These are phyloP conservation scores for Octomys mimax DNA, from an alignment of 2,797 vertebrate species.

Conservation along the genomic window DNA sequence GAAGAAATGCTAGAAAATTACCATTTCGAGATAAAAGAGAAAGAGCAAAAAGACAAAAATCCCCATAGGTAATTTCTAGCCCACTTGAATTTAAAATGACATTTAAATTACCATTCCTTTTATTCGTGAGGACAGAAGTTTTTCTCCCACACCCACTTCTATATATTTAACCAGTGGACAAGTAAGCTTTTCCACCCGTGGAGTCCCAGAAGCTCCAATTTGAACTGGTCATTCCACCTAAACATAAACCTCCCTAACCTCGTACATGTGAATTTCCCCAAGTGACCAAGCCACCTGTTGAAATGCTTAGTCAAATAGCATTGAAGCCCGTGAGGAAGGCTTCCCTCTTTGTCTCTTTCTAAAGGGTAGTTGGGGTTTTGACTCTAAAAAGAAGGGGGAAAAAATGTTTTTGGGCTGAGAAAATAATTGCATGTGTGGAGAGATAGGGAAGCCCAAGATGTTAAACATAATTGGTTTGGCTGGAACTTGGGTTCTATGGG, in stretches of 20 bases:
- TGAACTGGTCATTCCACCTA: not conserved
- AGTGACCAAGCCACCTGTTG: not conserved
- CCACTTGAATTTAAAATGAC: slow-evolving; percentile 75
- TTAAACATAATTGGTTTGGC: fast-evolving
- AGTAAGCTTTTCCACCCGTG: not conserved
- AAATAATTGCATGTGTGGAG: not conserved
- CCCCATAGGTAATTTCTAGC: slow-evolving; percentile 63
- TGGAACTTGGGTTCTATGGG: not conserved
- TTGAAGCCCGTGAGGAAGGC: not conserved
- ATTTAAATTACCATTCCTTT: slow-evolving; percentile 70
- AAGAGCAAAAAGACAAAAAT: slow-evolving; percentile 40
- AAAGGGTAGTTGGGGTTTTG: not conserved
- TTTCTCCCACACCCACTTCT: slow-evolving; percentile 6
- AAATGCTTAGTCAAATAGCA: not conserved
- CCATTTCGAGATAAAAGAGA: slow-evolving; percentile 62
- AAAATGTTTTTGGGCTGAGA: not conserved
- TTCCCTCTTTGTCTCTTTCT: not conserved
- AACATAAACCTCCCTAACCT: not conserved
- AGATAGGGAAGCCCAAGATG: not conserved
- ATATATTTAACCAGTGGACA: slow-evolving; percentile 43
- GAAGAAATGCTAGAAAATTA: slow-evolving; percentile 75
- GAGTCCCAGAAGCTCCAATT: not conserved
- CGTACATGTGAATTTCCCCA: not conserved
- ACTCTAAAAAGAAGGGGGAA: not conserved
- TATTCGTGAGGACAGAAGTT: slow-evolving; percentile 45